A percentile compares a stretch with the other conserved stretches of the same genome.
phyloP scores from a whole-genome alignment of 2,888 invertebrate species.

The Fabriciana adippe region DNA sequence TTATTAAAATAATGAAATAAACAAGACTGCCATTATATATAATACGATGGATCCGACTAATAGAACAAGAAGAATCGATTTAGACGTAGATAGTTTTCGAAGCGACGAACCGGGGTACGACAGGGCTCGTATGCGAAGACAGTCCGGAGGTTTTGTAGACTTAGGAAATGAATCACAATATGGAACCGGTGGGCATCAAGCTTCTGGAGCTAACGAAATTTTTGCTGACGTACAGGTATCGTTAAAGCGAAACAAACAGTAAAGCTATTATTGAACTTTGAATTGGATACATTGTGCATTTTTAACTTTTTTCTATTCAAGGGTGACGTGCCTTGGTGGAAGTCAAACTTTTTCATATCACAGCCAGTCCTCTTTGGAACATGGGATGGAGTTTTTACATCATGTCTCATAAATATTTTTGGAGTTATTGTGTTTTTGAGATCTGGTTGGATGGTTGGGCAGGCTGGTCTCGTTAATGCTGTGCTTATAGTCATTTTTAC shows the following conservation, averaged over 20 bases:
- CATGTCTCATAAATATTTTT: conserved; percentile 98
- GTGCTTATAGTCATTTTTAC: conserved; percentile 91
- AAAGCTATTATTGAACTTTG: background rate
- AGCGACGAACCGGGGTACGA: conserved; percentile 74
- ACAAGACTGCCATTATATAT: conserved; percentile 16
- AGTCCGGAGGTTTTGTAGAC: conserved; percentile 89
- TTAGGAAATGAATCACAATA: conserved; percentile 88
- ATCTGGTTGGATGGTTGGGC: conserved; percentile 98
- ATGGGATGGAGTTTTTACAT: conserved; percentile 99
- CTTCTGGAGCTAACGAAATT: conserved; percentile 93
- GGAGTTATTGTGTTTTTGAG: conserved; percentile 98
- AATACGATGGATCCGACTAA: conserved; percentile 67
- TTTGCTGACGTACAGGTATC: conserved; percentile 94
- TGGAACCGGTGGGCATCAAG: conserved; percentile 91
- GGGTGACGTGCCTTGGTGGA: conserved; percentile 96
- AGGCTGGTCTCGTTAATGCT: conserved; percentile 92
- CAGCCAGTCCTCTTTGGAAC: conserved; percentile 98
- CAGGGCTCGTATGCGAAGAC: conserved; percentile 81
- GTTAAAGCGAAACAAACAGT: background rate
- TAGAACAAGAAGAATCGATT: conserved; percentile 63
- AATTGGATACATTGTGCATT: background rate
- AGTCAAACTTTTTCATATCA: conserved; percentile 97
- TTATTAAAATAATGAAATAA: conserved; percentile 36
- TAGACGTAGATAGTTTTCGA: conserved; percentile 73
- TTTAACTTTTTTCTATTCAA: conserved; percentile 50